A percentile compares a stretch with the other conserved stretches of the same genome.
Evolutionary conservation across 2,888 invertebrate species (phyloP).

Genomic region (Eremobia ochroleuca): DNA sequence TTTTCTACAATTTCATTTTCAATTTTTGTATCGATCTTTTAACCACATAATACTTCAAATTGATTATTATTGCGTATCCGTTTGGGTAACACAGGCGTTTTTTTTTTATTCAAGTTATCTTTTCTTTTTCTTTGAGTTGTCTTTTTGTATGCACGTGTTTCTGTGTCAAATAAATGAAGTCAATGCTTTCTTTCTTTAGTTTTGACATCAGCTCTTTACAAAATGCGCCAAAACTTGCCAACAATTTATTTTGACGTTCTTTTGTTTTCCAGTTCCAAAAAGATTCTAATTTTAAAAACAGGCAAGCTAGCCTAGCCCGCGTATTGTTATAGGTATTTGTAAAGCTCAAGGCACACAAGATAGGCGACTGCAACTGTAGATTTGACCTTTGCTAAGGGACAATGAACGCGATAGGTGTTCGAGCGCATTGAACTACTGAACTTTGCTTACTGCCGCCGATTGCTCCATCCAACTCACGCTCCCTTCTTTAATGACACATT

Average conservation of each 20-base stretch:
- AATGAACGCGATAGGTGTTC: conserved; percentile 82
- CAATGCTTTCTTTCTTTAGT: not conserved
- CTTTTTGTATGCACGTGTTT: not conserved
- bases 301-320: not conserved
- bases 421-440: conserved; percentile 86
- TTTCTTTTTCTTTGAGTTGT: not conserved
- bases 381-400: conserved; percentile 85
- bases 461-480: conserved; percentile 81
- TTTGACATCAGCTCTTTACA: not conserved
- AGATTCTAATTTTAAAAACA: conserved; percentile 17
- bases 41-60: not conserved
- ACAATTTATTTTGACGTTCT: not conserved
- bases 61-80: not conserved
- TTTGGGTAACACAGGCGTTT: not conserved
- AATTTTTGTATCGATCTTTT: not conserved
- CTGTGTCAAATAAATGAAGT: not conserved
- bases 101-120: not conserved
- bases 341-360: conserved; percentile 56
- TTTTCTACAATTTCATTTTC: not conserved
- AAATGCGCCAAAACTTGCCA: not conserved
- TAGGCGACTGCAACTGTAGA: conserved; percentile 71
- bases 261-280: conserved; percentile 22
- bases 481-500: conserved; percentile 76
- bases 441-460: conserved; percentile 83
- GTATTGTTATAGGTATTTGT: conserved; percentile 43